Conservation (phyloP, 2,888 invertebrate genomes). For the Magallana nippona region DNA sequence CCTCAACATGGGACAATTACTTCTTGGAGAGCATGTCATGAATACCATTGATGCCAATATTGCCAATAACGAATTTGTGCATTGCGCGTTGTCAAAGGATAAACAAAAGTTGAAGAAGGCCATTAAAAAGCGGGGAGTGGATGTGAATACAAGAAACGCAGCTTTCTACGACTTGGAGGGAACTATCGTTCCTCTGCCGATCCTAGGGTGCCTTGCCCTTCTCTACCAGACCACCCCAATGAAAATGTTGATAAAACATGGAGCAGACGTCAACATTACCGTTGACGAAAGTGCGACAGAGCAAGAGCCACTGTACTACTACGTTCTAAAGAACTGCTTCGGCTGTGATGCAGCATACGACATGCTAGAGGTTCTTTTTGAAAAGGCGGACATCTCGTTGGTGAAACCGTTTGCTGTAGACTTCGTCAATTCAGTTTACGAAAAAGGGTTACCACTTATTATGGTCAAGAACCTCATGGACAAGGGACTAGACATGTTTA, state of each 20-base stretch:
- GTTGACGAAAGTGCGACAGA: not conserved
- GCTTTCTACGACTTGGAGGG: constrained; percentile 42
- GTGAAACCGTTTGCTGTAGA: constrained; percentile 7
- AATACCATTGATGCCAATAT: not conserved
- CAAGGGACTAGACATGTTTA: constrained; percentile 52
- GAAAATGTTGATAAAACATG: constrained; percentile 46
- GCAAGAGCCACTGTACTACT: constrained; percentile 44
- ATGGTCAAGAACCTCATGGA: constrained; percentile 43
- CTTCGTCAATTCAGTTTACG: constrained; percentile 47
- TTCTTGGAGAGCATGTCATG: constrained; percentile 10
- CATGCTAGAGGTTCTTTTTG: constrained; percentile 38
- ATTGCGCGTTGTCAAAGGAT: constrained; percentile 50
- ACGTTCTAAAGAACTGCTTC: constrained; percentile 44
- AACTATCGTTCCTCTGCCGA: constrained; percentile 43
- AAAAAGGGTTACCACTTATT: constrained; percentile 40
- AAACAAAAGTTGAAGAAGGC: constrained; percentile 43
- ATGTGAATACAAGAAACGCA: constrained; percentile 38
- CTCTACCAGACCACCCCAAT: constrained; percentile 40
- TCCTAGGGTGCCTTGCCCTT: constrained; percentile 50
- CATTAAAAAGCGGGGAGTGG: constrained; percentile 39
- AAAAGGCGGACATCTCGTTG: constrained; percentile 47
- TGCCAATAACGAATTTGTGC: constrained; percentile 40
- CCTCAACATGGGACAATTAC: constrained; percentile 33
- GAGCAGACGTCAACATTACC: constrained; percentile 32
- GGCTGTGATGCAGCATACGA: constrained; percentile 40